Conservation (phyloP, 2,113 vertebrate genomes). For the Scomber colias region DNA sequence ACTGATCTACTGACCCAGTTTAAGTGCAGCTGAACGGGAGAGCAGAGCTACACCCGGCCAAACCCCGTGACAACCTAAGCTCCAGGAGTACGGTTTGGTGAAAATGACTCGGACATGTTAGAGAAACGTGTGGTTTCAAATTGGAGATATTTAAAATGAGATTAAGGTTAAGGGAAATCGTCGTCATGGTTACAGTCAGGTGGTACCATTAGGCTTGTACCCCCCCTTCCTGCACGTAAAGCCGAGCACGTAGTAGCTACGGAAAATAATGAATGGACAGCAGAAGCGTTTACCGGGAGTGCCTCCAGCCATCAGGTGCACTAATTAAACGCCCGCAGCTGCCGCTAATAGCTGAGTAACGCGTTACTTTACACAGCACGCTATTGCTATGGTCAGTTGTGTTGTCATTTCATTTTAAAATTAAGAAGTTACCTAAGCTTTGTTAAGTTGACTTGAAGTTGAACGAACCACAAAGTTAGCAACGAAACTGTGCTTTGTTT, state of each 20-base stretch:
- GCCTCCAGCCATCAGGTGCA: not conserved
- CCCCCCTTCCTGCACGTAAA: not conserved
- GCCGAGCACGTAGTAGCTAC: slow-evolving; percentile 33
- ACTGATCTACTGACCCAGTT: slow-evolving; percentile 82
- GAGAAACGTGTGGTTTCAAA: too few species aligned
- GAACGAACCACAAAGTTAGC: not conserved
- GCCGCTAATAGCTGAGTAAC: not conserved
- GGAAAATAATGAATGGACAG: slow-evolving; percentile 47
- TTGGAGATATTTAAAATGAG: not conserved
- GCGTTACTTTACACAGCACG: not conserved
- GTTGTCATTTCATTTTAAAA: not conserved
- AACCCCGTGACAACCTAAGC: slow-evolving; percentile 50
- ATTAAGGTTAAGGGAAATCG: not conserved
- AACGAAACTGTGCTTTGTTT: not conserved
- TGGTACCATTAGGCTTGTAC: not conserved
- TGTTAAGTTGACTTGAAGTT: not conserved
- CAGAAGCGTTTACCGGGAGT: not conserved
- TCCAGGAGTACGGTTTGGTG: not conserved
- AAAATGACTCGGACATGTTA: not conserved
- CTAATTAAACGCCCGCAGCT: too few species aligned
- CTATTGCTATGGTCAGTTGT: not conserved
- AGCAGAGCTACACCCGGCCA: not conserved
- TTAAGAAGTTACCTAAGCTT: too few species aligned
- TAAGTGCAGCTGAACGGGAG: not conserved
- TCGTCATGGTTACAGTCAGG: slow-evolving; percentile 44